Conservation (phyloP, 2,113 vertebrate species). For the Microcebus tavaratra region DNA sequence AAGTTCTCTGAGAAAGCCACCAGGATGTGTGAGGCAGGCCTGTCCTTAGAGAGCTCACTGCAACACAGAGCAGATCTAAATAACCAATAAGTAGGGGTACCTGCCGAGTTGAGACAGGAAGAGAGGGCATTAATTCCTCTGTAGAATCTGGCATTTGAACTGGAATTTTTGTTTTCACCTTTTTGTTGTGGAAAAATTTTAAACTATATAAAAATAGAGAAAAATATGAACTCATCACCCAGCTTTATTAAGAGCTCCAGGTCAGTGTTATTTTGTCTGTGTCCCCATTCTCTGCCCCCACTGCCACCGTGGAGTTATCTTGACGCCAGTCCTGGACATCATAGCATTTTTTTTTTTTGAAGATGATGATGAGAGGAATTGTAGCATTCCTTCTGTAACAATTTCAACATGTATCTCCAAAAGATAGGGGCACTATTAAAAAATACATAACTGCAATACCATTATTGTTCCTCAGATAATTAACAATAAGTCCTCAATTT, state of each 20-base stretch:
- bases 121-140: not conserved
- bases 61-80: not conserved
- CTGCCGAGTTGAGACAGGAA: not conserved
- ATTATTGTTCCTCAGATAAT: not conserved
- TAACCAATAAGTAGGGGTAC: not conserved
- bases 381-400: not conserved
- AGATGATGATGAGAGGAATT: too few species aligned
- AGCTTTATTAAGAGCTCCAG: not conserved
- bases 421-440: not conserved
- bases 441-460: not conserved
- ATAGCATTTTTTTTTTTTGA: not conserved
- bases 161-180: constrained; percentile 36
- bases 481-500: not conserved
- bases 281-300: not conserved
- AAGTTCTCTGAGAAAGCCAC: not conserved
- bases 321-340: not conserved
- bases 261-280: not conserved
- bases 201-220: not conserved
- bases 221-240: not conserved
- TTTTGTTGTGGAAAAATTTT: not conserved
- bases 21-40: not conserved
- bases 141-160: not conserved
- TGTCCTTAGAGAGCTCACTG: not conserved
- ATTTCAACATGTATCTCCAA: not conserved
- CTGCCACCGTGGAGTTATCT: not conserved